phyloP scores from a whole-genome alignment of 2,888 invertebrate species.

The Geotrupes spiniger region DNA sequence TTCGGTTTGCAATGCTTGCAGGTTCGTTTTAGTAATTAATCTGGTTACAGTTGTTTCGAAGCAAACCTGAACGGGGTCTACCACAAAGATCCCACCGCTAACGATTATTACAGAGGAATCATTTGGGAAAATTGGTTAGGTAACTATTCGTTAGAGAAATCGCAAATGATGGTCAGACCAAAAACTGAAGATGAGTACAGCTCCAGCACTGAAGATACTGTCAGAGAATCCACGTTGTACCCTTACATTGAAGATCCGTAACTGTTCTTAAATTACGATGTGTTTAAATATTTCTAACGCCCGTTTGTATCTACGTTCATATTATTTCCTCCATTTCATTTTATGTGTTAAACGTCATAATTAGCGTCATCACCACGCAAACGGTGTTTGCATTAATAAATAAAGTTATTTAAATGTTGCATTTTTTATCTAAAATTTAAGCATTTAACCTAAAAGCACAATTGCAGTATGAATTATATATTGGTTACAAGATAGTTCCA shows the following conservation, averaged over 20 bases:
- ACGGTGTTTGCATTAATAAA: no score
- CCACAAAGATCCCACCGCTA: conserved; percentile 46
- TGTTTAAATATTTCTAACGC: no score
- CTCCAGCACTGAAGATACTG: background rate
- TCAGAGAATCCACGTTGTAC: background rate
- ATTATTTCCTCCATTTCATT: no score
- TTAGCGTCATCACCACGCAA: no score
- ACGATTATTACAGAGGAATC: conserved; percentile 54
- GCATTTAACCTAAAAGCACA: no score
- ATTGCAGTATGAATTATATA: no score
- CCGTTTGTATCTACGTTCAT: no score
- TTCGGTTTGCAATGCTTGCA: conserved; percentile 33
- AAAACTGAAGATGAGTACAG: background rate
- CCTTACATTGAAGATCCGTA: conserved; percentile 14
- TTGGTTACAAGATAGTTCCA: no score
- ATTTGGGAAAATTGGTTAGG: conserved; percentile 60
- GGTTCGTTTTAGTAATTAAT: conserved; percentile 3
- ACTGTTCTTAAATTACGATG: background rate
- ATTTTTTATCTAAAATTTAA: no score
- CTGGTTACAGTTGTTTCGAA: conserved; percentile 54
- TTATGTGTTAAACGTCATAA: no score
- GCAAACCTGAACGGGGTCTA: conserved; percentile 58
- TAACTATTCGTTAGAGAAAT: conserved; percentile 54
- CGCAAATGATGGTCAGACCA: conserved; percentile 53
- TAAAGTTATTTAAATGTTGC: no score